phyloP scores from a whole-genome alignment of 2,888 invertebrate genomes.

The Drosophila gaucha region DNA sequence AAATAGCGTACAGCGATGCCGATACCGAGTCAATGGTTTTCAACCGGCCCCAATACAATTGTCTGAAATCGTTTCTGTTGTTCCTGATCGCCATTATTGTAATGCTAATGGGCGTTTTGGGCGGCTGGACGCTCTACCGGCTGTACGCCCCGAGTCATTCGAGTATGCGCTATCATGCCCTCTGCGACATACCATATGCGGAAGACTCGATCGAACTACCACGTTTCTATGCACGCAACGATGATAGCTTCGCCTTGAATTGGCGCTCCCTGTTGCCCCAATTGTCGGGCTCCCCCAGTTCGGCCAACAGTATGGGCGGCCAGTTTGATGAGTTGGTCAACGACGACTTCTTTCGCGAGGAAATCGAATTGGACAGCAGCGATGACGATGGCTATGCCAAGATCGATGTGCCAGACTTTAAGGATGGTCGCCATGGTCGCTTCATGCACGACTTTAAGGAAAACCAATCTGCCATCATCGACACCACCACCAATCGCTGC shows the following conservation, averaged over 20 bases:
- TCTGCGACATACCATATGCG: conserved; percentile 84
- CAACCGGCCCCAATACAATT: conserved; percentile 85
- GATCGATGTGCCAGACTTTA: conserved; percentile 94
- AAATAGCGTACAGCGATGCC: conserved; percentile 76
- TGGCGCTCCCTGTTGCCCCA: conserved; percentile 74
- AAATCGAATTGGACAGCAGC: conserved; percentile 90
- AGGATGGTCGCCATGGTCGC: conserved; percentile 91
- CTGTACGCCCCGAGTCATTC: conserved; percentile 88
- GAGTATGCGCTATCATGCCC: conserved; percentile 84
- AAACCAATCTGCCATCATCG: conserved; percentile 91
- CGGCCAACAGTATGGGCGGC: conserved; percentile 19
- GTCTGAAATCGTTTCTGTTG: conserved; percentile 88
- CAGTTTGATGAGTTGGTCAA: conserved; percentile 61
- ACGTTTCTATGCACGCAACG: conserved; percentile 77
- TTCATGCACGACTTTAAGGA: conserved; percentile 97
- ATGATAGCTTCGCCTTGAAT: conserved; percentile 79
- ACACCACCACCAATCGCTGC: conserved; percentile 90
- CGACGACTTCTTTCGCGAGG: conserved; percentile 89
- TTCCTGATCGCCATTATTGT: conserved; percentile 89
- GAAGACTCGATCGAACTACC: conserved; percentile 73
- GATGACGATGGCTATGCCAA: conserved; percentile 91
- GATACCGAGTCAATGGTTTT: conserved; percentile 84
- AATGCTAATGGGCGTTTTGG: conserved; percentile 89
- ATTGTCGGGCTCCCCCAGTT: conserved; percentile 32
- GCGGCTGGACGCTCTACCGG: conserved; percentile 91